Percentiles rank a stretch among this genome's conserved stretches.
Evolutionary conservation across 2,888 invertebrate species (phyloP).

Genomic region (Nyleta sp.): DNA sequence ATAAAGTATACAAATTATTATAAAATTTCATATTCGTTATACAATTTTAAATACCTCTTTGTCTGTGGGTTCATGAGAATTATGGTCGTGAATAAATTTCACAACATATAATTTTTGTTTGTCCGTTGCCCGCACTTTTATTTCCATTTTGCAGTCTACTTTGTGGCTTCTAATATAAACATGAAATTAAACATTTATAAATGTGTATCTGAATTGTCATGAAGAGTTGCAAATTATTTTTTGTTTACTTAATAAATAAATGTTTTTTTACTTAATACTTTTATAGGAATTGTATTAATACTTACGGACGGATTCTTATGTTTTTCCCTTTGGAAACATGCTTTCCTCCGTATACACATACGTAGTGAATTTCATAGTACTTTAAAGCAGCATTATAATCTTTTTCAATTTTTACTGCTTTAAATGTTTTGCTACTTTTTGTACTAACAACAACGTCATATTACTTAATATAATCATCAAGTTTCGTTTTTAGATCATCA

Average conservation of each 20-base stretch:
- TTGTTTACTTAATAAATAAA: too few species aligned
- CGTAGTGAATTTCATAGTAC: conserved; percentile 7
- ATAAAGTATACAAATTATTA: too few species aligned
- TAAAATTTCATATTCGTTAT: too few species aligned
- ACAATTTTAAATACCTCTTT: too few species aligned
- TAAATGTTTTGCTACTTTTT: conserved; percentile 5
- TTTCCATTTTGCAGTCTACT: conserved; percentile 2
- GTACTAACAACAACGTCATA: neutral
- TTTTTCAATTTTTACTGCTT: neutral
- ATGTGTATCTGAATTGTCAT: too few species aligned
- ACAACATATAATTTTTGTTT: neutral
- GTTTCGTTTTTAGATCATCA: neutral
- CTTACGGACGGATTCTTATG: too few species aligned
- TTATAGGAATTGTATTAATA: too few species aligned
- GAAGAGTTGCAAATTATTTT: too few species aligned
- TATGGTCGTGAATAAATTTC: neutral
- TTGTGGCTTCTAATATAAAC: neutral
- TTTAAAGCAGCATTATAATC: neutral
- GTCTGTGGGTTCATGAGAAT: too few species aligned
- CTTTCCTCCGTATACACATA: conserved; percentile 1
- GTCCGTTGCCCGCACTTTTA: neutral
- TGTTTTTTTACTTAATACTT: too few species aligned
- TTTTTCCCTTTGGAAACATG: neutral
- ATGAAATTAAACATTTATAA: neutral
- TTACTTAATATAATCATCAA: neutral